Evolutionary conservation across 1,140 invertebrate genomes (phyloP), one percentile per base, ranked within the genome.

Genomic region (Drosophila oshimai): DNA sequence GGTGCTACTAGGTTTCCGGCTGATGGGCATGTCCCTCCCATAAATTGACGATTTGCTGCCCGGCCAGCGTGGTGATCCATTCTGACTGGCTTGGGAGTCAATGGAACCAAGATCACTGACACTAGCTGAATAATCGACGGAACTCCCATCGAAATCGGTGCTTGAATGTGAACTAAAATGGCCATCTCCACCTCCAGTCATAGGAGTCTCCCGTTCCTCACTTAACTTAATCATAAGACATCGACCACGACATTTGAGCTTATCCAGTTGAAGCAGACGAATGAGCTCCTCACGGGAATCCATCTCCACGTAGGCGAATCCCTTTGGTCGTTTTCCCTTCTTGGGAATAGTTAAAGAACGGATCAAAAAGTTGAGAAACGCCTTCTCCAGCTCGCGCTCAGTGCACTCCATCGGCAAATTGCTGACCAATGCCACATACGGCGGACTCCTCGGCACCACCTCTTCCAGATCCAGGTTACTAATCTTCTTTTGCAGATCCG

Each of bases 391-490:
- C 29, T 72, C 68, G 20, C 24, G 5, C n/a, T 62, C 69, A 5
- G 29, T 33, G 22, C 47, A 50, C 24, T 73, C 68, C 39, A 73
- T 51, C 2, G 69, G 69, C 41, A 73, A 29, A 6, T 73, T 73
- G 13, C 55, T 53, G 1, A 71, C 34, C 33, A 39, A 6, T 2
- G 68, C 69, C 26, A 62, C 33, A 37, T 17, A 73, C 2, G 69
- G 69, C 5, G 67, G 55, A 0, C 17, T 4, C 3, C 0, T 22
- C 0, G 69, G 39, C 5, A 61, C 54, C 4, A 20, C 6, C 3
- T 20, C 18, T 15, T 53, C 45, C 9, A 29, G 6, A 22, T 37
- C 33, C 0, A 22, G 12, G 0, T 7, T 6, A 15, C 22, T 34
- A 6, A 10, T 12, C 20, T 45, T 29, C n/a, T 39, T n/a, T 0